These are phyloP conservation scores for Sitobion miscanthi DNA, from an alignment of 1,140 invertebrate species.

Conservation along the genomic window DNA sequence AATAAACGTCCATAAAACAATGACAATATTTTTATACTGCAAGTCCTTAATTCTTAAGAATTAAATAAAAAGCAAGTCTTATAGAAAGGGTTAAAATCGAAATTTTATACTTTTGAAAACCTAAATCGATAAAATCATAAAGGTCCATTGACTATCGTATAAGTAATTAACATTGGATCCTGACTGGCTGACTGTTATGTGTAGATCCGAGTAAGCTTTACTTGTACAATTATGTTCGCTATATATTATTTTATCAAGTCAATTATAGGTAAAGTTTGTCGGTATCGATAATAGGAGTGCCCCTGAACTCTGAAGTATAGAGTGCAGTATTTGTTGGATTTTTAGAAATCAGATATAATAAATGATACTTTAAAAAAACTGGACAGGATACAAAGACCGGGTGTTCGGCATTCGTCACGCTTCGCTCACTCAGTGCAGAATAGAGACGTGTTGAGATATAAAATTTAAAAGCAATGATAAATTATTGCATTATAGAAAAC, in stretches of 20 bases:
- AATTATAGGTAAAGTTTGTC: neutral
- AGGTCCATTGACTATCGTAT: neutral
- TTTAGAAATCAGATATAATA: neutral
- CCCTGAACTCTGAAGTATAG: neutral
- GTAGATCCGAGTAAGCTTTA: neutral
- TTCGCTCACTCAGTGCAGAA: neutral
- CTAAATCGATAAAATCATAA: no score
- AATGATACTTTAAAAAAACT: neutral
- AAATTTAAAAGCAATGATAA: constrained; percentile 18
- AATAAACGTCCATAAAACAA: no score
- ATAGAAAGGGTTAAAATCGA: no score
- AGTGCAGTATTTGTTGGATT: neutral
- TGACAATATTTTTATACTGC: no score
- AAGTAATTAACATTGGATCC: neutral
- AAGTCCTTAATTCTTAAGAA: no score
- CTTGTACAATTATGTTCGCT: neutral
- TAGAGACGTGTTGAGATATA: constrained; percentile 1
- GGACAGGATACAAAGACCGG: neutral
- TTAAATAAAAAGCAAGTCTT: no score
- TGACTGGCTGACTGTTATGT: neutral
- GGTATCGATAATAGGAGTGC: neutral
- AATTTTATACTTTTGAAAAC: no score
- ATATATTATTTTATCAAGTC: constrained; percentile 12
- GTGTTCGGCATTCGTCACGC: neutral
- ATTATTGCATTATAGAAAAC: neutral